A percentile compares a stretch with the other conserved stretches of the same genome.
Evolutionary conservation across 2,113 vertebrate genomes (phyloP).

Genomic region (Edolisoma coerulescens): DNA sequence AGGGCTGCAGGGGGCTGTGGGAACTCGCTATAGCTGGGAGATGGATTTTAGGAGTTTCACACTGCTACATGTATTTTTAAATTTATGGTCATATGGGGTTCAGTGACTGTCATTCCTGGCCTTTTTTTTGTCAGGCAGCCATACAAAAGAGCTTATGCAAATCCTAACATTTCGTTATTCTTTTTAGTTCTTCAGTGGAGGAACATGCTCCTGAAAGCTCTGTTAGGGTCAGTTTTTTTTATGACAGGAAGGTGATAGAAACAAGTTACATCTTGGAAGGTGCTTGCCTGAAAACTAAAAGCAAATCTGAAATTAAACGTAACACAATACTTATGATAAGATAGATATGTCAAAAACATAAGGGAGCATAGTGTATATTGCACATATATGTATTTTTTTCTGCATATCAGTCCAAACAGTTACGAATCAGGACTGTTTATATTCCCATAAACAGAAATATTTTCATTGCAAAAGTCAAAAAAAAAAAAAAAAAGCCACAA

Average conservation of each 20-base stretch:
- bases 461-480: neutral
- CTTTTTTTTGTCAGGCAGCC: neutral
- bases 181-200: neutral
- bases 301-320: neutral
- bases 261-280: neutral
- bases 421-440: neutral
- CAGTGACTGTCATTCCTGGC: neutral
- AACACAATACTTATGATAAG: neutral
- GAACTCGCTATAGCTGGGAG: too few species aligned
- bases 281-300: neutral
- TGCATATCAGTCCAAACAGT: neutral
- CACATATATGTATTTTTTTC: neutral
- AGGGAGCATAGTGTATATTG: neutral
- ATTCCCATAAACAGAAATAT: neutral
- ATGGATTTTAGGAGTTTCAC: too few species aligned
- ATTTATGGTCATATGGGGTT: neutral
- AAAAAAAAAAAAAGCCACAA: neutral
- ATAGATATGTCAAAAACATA: neutral
- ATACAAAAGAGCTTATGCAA: neutral
- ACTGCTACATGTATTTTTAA: neutral
- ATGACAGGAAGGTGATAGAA: neutral
- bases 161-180: neutral
- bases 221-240: neutral
- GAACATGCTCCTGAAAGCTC: neutral
- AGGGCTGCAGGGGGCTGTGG: too few species aligned